A percentile compares a stretch with the other conserved stretches of the same genome.
These are phyloP conservation scores for Tortrix viridana DNA, from an alignment of 2,888 invertebrate species.

Conservation along the genomic window DNA sequence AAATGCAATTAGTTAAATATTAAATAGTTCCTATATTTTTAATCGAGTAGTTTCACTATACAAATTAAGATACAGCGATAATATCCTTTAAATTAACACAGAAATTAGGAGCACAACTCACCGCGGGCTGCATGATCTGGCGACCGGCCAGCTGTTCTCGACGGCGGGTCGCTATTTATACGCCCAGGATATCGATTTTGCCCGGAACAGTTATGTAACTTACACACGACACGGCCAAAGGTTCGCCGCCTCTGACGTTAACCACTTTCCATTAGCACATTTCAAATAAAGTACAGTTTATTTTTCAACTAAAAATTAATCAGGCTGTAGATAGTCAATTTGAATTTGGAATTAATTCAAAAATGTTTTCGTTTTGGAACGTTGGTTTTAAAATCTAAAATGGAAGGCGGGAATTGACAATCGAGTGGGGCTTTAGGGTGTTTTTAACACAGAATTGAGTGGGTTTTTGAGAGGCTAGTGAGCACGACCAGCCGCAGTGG, in stretches of 20 bases:
- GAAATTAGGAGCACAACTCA: conserved; percentile 50
- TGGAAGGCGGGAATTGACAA: conserved; percentile 63
- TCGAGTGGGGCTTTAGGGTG: conserved; percentile 47
- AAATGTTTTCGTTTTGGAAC: conserved; percentile 10
- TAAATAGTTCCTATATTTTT: too few species aligned
- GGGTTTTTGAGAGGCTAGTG: conserved; percentile 41
- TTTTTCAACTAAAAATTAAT: neutral
- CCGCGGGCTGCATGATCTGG: conserved; percentile 78
- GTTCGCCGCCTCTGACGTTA: conserved; percentile 63
- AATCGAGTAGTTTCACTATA: too few species aligned
- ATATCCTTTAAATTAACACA: neutral
- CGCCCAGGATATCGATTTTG: conserved; percentile 79
- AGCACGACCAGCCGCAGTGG: conserved; percentile 66
- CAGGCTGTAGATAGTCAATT: neutral
- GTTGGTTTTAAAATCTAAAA: conserved; percentile 37
- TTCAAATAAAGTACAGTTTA: conserved; percentile 30
- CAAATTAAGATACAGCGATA: too few species aligned
- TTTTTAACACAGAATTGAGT: conserved; percentile 44
- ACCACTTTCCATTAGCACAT: conserved; percentile 62
- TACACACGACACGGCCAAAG: conserved; percentile 62
- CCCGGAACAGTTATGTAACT: conserved; percentile 79
- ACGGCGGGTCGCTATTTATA: conserved; percentile 77
- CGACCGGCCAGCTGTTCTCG: conserved; percentile 77
- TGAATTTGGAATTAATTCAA: neutral
- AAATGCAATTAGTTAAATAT: too few species aligned